These are phyloP conservation scores for Bombus sylvicola DNA, from an alignment of 1,140 invertebrate species.

Conservation along the genomic window DNA sequence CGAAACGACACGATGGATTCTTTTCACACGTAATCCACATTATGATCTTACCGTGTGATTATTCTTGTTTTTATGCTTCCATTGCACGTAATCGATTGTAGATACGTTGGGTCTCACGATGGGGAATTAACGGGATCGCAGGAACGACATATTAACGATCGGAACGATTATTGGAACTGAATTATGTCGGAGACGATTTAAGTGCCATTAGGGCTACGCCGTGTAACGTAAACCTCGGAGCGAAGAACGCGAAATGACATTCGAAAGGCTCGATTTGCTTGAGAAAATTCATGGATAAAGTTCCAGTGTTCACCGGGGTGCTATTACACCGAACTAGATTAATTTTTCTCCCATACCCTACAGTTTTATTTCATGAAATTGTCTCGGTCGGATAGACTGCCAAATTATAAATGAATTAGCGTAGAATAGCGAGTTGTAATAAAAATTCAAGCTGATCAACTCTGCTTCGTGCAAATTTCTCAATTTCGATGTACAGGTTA, in stretches of 20 bases:
- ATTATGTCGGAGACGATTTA: slow-evolving; percentile 66
- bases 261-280: background rate
- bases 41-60: background rate
- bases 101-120: slow-evolving; percentile 34
- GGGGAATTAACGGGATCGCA: slow-evolving; percentile 70
- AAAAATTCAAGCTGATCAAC: background rate
- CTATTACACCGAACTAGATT: background rate
- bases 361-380: background rate
- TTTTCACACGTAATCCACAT: background rate
- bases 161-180: slow-evolving; percentile 62
- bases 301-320: background rate
- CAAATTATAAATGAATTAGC: background rate
- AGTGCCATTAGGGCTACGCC: slow-evolving; percentile 41
- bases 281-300: background rate
- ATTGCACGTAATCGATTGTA: slow-evolving; percentile 13
- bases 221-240: background rate
- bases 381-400: background rate
- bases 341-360: background rate
- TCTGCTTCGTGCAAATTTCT: background rate
- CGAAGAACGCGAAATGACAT: background rate
- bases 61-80: background rate
- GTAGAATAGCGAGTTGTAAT: too few relatives aligned
- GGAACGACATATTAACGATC: slow-evolving; percentile 63
- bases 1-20: background rate
- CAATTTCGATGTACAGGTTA: background rate